Base-by-base conservation (phyloP, 2,888 invertebrate species). In the Melinopterus prodromus region DNA sequence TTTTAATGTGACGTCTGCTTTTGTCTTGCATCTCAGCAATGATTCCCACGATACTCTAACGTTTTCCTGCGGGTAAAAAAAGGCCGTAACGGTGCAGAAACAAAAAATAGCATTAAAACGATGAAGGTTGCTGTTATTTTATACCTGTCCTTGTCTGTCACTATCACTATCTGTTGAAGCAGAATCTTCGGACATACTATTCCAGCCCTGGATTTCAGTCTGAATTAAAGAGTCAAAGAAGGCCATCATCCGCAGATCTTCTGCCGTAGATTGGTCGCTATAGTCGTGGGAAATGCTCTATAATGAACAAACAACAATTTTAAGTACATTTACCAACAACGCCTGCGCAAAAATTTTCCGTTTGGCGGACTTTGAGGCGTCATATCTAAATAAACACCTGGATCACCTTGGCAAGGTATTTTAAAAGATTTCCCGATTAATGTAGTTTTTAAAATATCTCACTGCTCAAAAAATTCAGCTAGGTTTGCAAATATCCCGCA, bases 191-290 rank as follows among this genome's bases (percentile, higher is more conserved):
- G 87, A 85, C 70, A 85, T 84, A 9, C 88, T 87, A 79, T 88
- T 86, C 91, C 95, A 96, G 3, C 94, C 94, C 90, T 97, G 97
- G 82, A 97, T 93, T 88, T 98, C 98, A 71, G 97, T 93, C 88
- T 98, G 97, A 37, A 98, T 96, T 26, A 98, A 90, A 12, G 97
- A 96, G 90, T 98, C 98, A 87, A 98, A 98, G 90, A 98, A 98
- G 38, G 98, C 98, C 95, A 98, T 95, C 98, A 98, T 98, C 78
- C 97, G 92, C 0, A 96, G 95, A 89, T 98, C 98, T 89, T 98
- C 98, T 78, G 93, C 92, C 0, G 95, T 96, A 7, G 96, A 97
- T 85, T 96, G 95, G 83, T 96, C 94, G 85, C 95, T 95, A 87
- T 97, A 97, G 89, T 98, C 97, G 89, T 97, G 97, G 0, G 96